Base-by-base conservation (phyloP, 37 sponge, comb jelly and placozoan species). In the Beroe ovata region DNA sequence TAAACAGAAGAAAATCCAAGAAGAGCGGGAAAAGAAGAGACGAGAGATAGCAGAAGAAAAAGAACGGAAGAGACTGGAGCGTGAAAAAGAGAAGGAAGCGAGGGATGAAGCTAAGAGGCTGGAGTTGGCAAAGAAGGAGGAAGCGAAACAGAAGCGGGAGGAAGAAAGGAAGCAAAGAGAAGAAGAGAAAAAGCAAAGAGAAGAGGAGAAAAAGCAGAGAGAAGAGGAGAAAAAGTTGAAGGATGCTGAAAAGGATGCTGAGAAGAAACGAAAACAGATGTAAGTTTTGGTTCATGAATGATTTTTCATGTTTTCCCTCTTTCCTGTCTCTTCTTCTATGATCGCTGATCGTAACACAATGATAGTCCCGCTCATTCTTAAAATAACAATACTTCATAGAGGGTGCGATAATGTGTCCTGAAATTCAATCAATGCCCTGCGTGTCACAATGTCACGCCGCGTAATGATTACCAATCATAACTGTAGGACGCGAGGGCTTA, bases 21-120 rank as follows among this genome's bases (percentile, higher is more conserved):
- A 77, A 19, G 84, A 77, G 33, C 41, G 84, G 1, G 84, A 77
- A 40, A 77, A 77, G 84, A 77, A 77, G 25, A 77, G 41, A 40
- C 41, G 38, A 54, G 84, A 77, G n/a, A 4, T 77, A 8, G 84
- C 35, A 0, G 38, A 77, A n/a, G 84, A 77, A 41, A 77, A 77
- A 25, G 84, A 77, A 54, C 21, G 54, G n/a, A 77, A 77, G 28
- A 11, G 84, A 23, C 47, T 77, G 14, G 54, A 77, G 47, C 3
- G 84, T 23, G 84, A 77, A 77, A 77, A 77, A 25, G 84, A 77
- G 38, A 77, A 77, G 54, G 84, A 77, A 35, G 54, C 25, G 39
- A 30, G 84, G 8, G 84, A 77, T 32, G 84, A 77, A 20, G 84
- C 84, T 22, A 77, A 77, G 47, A 22, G 54, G 6, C 54, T 54